These are phyloP conservation scores for Heterochromis multidens DNA, from an alignment of 2,113 vertebrate genomes.

Conservation along the genomic window DNA sequence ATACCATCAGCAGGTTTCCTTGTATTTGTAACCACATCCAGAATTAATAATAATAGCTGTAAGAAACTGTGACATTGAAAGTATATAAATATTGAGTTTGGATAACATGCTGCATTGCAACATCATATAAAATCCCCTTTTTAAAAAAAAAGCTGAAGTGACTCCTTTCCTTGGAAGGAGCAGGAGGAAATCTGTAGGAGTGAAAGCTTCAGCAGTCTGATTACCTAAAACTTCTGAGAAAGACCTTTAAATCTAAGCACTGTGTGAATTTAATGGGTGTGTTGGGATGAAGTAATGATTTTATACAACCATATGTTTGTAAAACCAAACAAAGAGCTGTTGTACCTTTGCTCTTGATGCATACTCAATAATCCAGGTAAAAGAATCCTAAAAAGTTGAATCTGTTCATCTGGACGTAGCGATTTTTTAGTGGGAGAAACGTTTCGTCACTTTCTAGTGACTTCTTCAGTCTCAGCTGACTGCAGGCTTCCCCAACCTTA, in stretches of 20 bases:
- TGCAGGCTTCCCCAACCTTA: too few species aligned
- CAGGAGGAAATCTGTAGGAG: not conserved
- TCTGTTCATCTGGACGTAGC: too few species aligned
- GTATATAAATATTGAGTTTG: not conserved
- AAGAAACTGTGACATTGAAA: not conserved
- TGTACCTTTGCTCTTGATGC: too few species aligned
- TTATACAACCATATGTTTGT: not conserved
- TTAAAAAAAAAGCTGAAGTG: not conserved
- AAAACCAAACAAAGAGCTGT: not conserved
- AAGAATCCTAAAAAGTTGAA: too few species aligned
- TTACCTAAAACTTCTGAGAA: not conserved
- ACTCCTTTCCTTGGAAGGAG: not conserved
- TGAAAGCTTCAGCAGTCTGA: not conserved
- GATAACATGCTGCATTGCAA: not conserved
- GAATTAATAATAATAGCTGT: not conserved
- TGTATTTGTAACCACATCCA: not conserved
- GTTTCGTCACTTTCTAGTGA: too few species aligned
- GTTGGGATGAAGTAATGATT: not conserved
- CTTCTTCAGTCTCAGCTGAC: too few species aligned
- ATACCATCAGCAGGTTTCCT: not conserved
- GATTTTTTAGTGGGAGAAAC: too few species aligned
- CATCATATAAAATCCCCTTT: not conserved
- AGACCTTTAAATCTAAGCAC: not conserved
- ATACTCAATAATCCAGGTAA: too few species aligned
- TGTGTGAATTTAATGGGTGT: not conserved